Evolutionary conservation across 2,888 invertebrate species (phyloP), one percentile per base, ranked within the genome.

Genomic region (Agapostemon virescens): DNA sequence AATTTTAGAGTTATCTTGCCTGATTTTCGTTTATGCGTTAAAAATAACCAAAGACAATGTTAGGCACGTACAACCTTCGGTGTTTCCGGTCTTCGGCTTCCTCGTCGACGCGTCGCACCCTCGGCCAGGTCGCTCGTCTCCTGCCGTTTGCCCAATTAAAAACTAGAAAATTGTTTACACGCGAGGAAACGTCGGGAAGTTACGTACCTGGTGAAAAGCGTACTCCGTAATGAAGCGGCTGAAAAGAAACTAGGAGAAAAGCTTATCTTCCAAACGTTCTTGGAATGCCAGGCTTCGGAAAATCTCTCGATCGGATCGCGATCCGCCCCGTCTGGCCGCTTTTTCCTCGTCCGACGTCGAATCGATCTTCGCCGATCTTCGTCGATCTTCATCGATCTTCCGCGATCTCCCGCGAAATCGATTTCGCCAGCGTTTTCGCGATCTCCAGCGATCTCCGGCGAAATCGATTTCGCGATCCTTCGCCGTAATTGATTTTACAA

Each of bases 401-500:
- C 33, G 36, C 63, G 74, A 85, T 76, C 64, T 63, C 66, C 66
- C 45, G 75, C 78, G 76, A 73, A 73, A 82, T 83, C 80, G 77
- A 30, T 80, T 74, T 66, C 17, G 49, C 75, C 33, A 7, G 61
- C 61, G 61, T 61, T 61, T 20, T 38, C 45, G 69, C 23, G 55
- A 69, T 74, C 61, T 52, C 61, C 58, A n/a, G n/a, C 77, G 81
- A 81, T 76, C 64, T 63, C 66, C 66, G 45, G 75, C 78, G 76
- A 73, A 73, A 82, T 83, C 80, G 77, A 30, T 80, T 74, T 38
- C 45, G 69, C 23, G 55, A 69, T 74, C 61, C 58, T 55, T 52
- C n/a, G n/a, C 77, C 79, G 79, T 85, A 86, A 86, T 87, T 80
- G 81, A 86, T 87, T 87, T 82, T 75, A 70, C 81, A 81, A 87